phyloP scores from a whole-genome alignment of 2,888 invertebrate genomes.

The Nudaria mundana region DNA sequence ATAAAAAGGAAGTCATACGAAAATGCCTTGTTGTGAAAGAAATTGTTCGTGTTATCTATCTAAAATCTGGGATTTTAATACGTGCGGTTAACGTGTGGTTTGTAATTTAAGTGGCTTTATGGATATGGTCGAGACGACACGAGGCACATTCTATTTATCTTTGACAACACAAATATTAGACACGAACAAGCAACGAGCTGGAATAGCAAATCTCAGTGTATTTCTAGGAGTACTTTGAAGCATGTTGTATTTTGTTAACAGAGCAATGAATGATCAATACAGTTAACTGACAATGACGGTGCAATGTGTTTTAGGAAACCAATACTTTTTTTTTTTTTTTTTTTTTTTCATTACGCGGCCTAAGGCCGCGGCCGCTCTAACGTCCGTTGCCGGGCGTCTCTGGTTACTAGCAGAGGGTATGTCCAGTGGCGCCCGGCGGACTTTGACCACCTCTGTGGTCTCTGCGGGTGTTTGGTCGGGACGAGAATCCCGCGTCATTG shows the following conservation, averaged over 20 bases:
- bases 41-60: constrained; percentile 11
- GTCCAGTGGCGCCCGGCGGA: no score
- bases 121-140: constrained; percentile 40
- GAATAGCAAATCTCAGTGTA: constrained; percentile 74
- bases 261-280: constrained; percentile 64
- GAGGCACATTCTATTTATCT: constrained; percentile 63
- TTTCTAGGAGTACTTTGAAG: constrained; percentile 67
- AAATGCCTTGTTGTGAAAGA: no score
- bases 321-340: no score
- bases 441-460: no score
- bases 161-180: constrained; percentile 74
- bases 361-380: no score
- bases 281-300: constrained; percentile 63
- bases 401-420: no score
- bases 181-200: constrained; percentile 63
- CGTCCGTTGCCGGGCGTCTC: no score
- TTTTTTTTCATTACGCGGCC: no score
- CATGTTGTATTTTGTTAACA: constrained; percentile 64
- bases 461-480: no score
- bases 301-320: constrained; percentile 53
- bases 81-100: constrained; percentile 23
- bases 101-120: constrained; percentile 33
- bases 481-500: no score
- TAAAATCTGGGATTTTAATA: constrained; percentile 21
- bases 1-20: no score